Base-by-base conservation (phyloP, 1,140 invertebrate genomes). In the Portunus trituberculatus region DNA sequence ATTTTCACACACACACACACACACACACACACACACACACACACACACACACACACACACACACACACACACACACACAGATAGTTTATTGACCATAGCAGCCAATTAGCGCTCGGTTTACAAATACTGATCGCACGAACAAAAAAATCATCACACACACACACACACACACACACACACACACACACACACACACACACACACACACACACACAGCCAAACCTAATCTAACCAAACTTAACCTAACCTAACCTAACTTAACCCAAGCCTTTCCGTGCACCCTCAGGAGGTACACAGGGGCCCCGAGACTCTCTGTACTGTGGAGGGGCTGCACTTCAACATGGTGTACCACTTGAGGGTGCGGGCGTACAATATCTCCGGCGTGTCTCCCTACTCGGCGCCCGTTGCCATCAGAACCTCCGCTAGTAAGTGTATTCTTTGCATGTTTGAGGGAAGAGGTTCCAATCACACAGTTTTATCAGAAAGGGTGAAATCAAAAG, bases 291-390 rank as follows among this genome's bases (percentile, higher is more conserved):
- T 99, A 67, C 99, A 99, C 97, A 99, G 99, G 96, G 99, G 99
- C 25, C 98, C 98, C 96, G 99, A 99, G 97, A 99, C 98, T 45
- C 99, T 99, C 96, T 99, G 99, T 97, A 99, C 99, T 2, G 98
- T 99, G 59, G 99, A 99, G 97, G 99, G 99, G 0, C 98, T 99
- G 45, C 99, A 99, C 97, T 99, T 99, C 97, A 99, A 99, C 97
- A 99, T 98, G 90, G 98, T 99, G 97, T 99, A 99, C 97, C 99
- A 99, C 97, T 99, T 99, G 25, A 97, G 99, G 90, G 99, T 99
- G 59, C 99, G 99, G 97, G 99, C 99, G 14, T 99, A 99, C 97
- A 99, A 99, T 97, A 98, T 98, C 96, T 98, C 99, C 25, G 99
- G 99, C 0, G 99, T 99, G 97, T 99, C 99, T 95, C 98, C 98